Evolutionary conservation across 92 coral and sea anemone species (phyloP), one percentile per base, ranked within the genome.

Genomic region (Paramuricea clavata): DNA sequence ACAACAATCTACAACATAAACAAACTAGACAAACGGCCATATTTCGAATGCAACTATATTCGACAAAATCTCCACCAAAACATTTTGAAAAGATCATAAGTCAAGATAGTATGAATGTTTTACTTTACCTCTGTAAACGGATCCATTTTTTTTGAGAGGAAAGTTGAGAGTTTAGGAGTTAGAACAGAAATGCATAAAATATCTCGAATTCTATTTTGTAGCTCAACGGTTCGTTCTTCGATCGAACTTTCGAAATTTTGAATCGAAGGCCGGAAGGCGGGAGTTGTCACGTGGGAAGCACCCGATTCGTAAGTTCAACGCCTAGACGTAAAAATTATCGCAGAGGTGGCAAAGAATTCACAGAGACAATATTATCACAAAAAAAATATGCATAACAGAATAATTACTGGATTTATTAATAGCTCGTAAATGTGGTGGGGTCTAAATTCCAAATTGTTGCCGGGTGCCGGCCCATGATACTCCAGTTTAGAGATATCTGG

Each of bases 181-280:
- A n/a, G 19, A 39, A 41, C 78, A 44, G 30, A 39, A 13, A 15
- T 25, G 56, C 13, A 15, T 67, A 30, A 39, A 72, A 72, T 65
- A 31, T 12, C 7, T n/a, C 23, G 12, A 16, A 12, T 72, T 39
- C 32, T 11, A 72, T 41, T 34, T 72, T 1, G 13, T 12, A 72
- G 26, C 36, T 22, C 78, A 72, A 39, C 78, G 78, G 50, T 35
- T 72, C 41, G 22, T 22, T 44, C 32, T 12, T 72, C 3, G 2
- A 10, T 25, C 17, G 22, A 26, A 8, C 49, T 26, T 76, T 76
- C 57, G 81, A 76, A 78, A 78, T 78, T 78, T 78, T 78, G 83
- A 78, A 78, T 78, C 69, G 61, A 78, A 54, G 81, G 83, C 83
- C 70, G 83, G 83, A 77, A 10, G n/a, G n/a, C n/a, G n/a, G n/a